Base-by-base conservation (phyloP, 2,888 invertebrate species). In the Dexiosoma caninum region DNA sequence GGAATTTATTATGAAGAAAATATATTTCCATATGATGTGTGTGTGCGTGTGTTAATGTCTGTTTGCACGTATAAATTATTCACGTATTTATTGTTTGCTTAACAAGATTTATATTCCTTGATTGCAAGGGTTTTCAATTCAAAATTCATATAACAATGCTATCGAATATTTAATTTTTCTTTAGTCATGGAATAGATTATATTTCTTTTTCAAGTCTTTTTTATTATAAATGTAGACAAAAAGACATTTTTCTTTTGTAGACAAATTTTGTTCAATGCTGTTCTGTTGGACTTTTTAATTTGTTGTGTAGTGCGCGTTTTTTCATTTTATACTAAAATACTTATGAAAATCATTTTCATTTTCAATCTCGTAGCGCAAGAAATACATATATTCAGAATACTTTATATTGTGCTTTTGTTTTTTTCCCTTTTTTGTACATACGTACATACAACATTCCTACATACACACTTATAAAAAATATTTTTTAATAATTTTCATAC, bases 301-400 rank as follows among this genome's bases (percentile, higher is more conserved):
- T 70, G 81, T 27, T 78, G 77, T 81, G 62, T 72, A 70, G 77
- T 74, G 77, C 67, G 81, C 77, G 81, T 81, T 78, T 81, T 81
- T 81, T 66, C 64, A 75, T 70, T 57, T 70, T 78, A 44, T 78
- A 81, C 78, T 81, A 67, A 81, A 78, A 62, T 75, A n/a, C n/a
- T n/a, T n/a, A 78, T 81, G 78, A 81, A 81, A 81, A 81, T 70
- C 59, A 62, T 81, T 81, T 81, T 81, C 81, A 78, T 81, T 77
- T 81, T 60, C 74, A 71, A 67, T 78, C 78, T 71, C 66, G 53
- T 42, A 30, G 51, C 46, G 44, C 19, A 57, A 9, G 44, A 51
- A 70, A 51, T 51, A 40, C 40, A 69, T 40, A 64, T 4, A 21
- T 21, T 57, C 23, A 72, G 67, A 67, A 64, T 69, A 46, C 64